Conservation (phyloP, 2,888 invertebrate species). For the Nemotelus nigrinus region DNA sequence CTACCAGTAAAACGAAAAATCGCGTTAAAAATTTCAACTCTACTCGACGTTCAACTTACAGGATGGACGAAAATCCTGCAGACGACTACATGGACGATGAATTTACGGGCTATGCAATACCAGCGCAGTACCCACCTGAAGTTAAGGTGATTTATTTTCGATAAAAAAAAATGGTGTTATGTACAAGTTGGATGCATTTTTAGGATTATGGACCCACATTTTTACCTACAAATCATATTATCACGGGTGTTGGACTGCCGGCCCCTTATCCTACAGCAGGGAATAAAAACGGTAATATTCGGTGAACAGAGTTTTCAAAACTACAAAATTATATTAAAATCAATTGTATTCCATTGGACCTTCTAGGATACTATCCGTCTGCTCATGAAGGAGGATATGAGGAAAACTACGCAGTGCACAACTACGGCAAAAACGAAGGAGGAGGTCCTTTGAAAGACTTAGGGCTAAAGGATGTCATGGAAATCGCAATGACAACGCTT, state of each 20-base stretch:
- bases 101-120: constrained; percentile 66
- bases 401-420: constrained; percentile 20
- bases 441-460: constrained; percentile 66
- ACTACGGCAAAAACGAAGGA: constrained; percentile 36
- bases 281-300: constrained; percentile 45
- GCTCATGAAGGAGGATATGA: constrained; percentile 41
- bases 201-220: not conserved
- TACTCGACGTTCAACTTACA: constrained; percentile 52
- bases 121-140: constrained; percentile 11
- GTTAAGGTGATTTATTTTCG: not conserved
- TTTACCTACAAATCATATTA: not conserved
- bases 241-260: not conserved
- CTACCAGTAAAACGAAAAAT: constrained; percentile 60
- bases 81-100: constrained; percentile 73
- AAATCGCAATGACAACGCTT: constrained; percentile 82
- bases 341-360: not conserved
- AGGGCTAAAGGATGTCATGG: constrained; percentile 77
- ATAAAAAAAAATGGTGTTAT: not conserved
- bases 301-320: not conserved
- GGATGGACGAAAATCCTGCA: constrained; percentile 58
- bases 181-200: not conserved
- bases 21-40: not conserved
- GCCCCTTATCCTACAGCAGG: constrained; percentile 39
- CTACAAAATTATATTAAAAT: not conserved
- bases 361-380: constrained; percentile 42